Percentiles rank a stretch among this genome's conserved stretches.
phyloP scores from a whole-genome alignment of 2,888 invertebrate species.

The Hyles lineata region DNA sequence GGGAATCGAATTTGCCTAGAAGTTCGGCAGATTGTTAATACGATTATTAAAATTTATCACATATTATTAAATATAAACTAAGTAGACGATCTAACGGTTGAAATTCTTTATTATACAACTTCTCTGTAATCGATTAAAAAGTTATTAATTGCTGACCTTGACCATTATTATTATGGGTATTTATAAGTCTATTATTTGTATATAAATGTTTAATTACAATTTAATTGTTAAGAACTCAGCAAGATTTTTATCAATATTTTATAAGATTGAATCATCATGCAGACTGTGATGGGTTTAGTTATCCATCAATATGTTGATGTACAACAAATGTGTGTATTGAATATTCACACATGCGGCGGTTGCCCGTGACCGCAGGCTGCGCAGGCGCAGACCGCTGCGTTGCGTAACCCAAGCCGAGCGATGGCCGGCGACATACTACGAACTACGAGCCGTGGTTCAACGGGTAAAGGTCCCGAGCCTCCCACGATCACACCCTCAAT shows the following conservation, averaged over 20 bases:
- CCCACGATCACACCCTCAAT: constrained; percentile 44
- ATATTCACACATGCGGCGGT: constrained; percentile 42
- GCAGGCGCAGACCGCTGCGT: constrained; percentile 36
- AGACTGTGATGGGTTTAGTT: constrained; percentile 9
- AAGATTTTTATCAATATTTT: background rate
- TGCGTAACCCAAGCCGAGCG: constrained; percentile 45
- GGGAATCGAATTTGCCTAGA: background rate
- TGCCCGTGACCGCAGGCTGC: constrained; percentile 56
- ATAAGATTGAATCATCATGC: too few species aligned
- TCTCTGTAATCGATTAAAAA: too few species aligned
- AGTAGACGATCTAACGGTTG: too few species aligned
- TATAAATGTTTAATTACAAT: too few species aligned
- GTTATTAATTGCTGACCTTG: too few species aligned
- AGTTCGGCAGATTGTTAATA: too few species aligned
- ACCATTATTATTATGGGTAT: too few species aligned
- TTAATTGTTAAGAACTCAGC: too few species aligned
- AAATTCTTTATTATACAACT: too few species aligned
- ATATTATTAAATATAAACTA: too few species aligned
- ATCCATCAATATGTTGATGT: constrained; percentile 40
- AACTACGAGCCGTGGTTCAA: constrained; percentile 33
- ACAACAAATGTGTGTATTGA: constrained; percentile 43
- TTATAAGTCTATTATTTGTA: too few species aligned
- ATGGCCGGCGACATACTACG: constrained; percentile 33
- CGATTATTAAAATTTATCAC: too few species aligned
- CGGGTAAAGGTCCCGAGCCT: constrained; percentile 48